These are phyloP conservation scores for Drosophila subpulchrella DNA, from an alignment of 1,140 invertebrate genomes.

Conservation along the genomic window DNA sequence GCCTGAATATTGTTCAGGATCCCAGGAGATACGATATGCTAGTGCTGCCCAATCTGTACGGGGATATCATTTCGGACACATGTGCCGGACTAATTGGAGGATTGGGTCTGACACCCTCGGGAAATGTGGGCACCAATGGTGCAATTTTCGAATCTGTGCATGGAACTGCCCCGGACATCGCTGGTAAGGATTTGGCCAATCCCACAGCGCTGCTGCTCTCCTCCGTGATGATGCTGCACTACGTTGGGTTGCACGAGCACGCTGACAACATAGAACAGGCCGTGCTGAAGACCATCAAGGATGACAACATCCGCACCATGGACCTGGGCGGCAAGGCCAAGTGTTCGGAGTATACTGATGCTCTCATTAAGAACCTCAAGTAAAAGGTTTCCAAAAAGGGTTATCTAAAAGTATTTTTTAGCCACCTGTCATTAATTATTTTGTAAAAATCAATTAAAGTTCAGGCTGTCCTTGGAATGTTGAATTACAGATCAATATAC, in stretches of 20 bases:
- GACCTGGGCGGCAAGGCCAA: conserved; percentile 98
- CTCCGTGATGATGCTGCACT: conserved; percentile 98
- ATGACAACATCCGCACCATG: conserved; percentile 93
- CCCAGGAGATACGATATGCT: conserved; percentile 98
- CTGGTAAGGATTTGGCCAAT: conserved; percentile 99
- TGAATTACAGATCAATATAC: too few species aligned
- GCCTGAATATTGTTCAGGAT: conserved; percentile 99
- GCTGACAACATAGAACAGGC: conserved; percentile 95
- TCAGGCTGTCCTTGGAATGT: background rate
- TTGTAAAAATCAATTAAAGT: background rate
- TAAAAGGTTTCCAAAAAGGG: background rate
- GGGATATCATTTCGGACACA: conserved; percentile 99
- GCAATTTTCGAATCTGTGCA: conserved; percentile 99
- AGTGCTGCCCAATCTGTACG: conserved; percentile 99
- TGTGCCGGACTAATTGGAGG: conserved; percentile 99
- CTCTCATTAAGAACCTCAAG: conserved; percentile 89
- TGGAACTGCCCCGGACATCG: conserved; percentile 99
- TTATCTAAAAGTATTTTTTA: background rate
- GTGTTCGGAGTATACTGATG: conserved; percentile 98
- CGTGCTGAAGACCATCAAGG: conserved; percentile 95
- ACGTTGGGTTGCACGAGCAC: conserved; percentile 94
- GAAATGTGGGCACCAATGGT: conserved; percentile 98
- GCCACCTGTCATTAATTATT: background rate
- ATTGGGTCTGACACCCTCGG: conserved; percentile 98
- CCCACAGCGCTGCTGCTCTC: conserved; percentile 98